These are phyloP conservation scores for Danio tinwini DNA, from an alignment of 2,797 vertebrate genomes.

Conservation along the genomic window DNA sequence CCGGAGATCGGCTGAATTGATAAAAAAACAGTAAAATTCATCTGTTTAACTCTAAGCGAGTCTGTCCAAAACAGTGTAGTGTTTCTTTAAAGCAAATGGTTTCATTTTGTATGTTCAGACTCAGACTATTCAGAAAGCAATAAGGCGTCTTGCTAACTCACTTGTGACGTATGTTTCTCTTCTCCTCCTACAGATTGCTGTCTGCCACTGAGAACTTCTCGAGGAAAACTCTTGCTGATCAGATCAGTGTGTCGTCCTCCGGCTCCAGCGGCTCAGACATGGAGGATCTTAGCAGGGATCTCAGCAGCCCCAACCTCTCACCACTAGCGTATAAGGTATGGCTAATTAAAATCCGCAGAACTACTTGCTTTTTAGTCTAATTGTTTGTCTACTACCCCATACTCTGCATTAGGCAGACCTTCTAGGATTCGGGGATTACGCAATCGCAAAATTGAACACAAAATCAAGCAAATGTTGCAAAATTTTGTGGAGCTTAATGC, in stretches of 20 bases:
- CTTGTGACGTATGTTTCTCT: slow-evolving; percentile 35
- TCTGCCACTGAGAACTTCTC: slow-evolving; percentile 68
- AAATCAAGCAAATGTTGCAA: no score
- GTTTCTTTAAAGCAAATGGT: no score
- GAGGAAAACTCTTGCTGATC: slow-evolving; percentile 74
- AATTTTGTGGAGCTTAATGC: no score
- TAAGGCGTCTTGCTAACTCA: neutral
- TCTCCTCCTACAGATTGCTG: slow-evolving; percentile 70
- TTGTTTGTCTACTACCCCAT: no score
- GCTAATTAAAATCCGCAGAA: slow-evolving; percentile 59
- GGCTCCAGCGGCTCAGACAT: slow-evolving; percentile 83
- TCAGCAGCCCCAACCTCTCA: slow-evolving; percentile 63
- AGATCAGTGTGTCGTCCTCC: slow-evolving; percentile 79
- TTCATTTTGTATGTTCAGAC: neutral
- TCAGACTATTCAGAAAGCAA: neutral
- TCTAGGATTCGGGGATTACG: no score
- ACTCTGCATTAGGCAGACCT: no score
- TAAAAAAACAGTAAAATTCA: no score
- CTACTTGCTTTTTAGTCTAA: no score
- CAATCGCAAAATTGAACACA: no score
- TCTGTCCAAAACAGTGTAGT: no score
- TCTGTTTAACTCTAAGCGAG: no score
- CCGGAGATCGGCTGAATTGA: no score
- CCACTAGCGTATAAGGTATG: slow-evolving; percentile 69
- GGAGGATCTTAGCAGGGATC: slow-evolving; percentile 72